phyloP scores from a whole-genome alignment of 2,113 vertebrate species.

The Mus pahari region DNA sequence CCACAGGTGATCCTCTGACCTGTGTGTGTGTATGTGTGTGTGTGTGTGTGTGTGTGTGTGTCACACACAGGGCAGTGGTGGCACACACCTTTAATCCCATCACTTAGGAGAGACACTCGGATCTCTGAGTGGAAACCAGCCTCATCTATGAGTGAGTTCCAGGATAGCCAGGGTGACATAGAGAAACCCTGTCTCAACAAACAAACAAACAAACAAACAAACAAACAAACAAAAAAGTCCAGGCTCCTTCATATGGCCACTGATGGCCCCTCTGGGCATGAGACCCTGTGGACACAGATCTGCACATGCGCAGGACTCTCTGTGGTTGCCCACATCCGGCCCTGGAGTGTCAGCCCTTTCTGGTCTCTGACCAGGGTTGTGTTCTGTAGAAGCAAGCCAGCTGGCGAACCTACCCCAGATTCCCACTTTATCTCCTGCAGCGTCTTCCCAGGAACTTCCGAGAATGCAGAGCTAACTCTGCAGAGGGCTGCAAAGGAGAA shows the following conservation, averaged over 20 bases:
- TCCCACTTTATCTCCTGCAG: slow-evolving; percentile 39
- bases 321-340: background rate
- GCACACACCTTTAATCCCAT: background rate
- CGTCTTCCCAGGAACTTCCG: slow-evolving; percentile 32
- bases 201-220: background rate
- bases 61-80: background rate
- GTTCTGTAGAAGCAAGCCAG: background rate
- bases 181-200: background rate
- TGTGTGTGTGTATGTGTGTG: background rate
- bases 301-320: background rate
- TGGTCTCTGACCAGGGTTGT: background rate
- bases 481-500: background rate
- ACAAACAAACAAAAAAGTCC: background rate
- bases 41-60: background rate
- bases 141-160: background rate
- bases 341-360: background rate
- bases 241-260: background rate
- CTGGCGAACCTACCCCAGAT: slow-evolving; percentile 39
- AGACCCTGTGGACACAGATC: background rate
- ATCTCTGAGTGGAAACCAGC: background rate
- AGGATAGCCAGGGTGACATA: background rate
- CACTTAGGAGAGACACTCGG: background rate
- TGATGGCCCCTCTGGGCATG: background rate
- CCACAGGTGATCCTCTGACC: background rate
- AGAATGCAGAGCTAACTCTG: background rate